Base-by-base conservation (phyloP, 2,113 vertebrate species). In the Dipodomys merriami region DNA sequence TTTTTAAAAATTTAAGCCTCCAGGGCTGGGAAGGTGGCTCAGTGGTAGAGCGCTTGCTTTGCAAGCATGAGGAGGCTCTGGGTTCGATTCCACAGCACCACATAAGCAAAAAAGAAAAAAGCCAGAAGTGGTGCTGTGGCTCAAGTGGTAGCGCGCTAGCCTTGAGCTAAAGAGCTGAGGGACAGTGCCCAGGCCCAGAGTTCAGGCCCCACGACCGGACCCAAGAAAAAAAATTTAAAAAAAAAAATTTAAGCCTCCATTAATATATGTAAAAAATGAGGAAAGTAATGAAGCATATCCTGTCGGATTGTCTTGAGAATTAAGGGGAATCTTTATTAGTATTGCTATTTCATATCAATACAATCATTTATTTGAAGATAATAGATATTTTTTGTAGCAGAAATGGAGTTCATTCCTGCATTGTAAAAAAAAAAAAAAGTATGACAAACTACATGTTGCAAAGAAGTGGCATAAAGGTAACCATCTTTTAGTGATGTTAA, bases 1-100 rank as follows among this genome's bases (percentile, higher is more conserved):
- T 83, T 95, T 94, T 81, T 71, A 19, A 72, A 39, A 57, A 79
- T 69, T 16, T 49, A 74, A 86, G 35, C 80, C 6, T 93, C 29
- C 33, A 5, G 5, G 39, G 5, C 39, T 39, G 39, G 39, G 39
- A 39, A 39, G 39, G 39, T 39, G 39, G 39, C 5, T 39, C 39
- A 39, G 39, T 39, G 39, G 39, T 39, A 39, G 39, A 39, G 39
- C 39, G 39, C 39, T 39, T 39, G 39, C 39, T 5, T 39, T 39
- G 39, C 5, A 39, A 39, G 39, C 39, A 39, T 6, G 39, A 39
- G 39, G 39, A 39, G 39, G 39, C 39, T 5, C 39, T 39, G 39
- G 39, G 39, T 39, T 39, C 39, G 39, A 39, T 39, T 39, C 39
- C 39, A 39, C 39, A 39, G 39, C 39, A 39, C 39, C 39, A 39